These are phyloP conservation scores for Ametastegia equiseti DNA, from an alignment of 2,888 invertebrate genomes.

Conservation along the genomic window DNA sequence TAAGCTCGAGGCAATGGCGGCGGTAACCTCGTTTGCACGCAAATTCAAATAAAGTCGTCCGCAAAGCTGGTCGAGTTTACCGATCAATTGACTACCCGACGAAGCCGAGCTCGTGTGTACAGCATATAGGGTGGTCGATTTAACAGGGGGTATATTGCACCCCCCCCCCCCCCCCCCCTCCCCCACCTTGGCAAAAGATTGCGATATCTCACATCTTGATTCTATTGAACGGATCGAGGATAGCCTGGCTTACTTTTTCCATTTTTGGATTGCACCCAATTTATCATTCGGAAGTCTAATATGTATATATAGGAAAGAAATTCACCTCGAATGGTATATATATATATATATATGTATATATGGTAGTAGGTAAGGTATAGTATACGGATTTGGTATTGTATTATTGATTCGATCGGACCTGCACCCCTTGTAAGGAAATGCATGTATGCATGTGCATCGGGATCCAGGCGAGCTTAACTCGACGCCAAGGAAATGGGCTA, in stretches of 20 bases:
- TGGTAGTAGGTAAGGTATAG: no score
- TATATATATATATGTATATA: no score
- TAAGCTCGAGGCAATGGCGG: constrained; percentile 46
- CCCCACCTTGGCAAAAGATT: neutral
- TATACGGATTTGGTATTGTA: neutral
- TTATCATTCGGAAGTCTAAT: neutral
- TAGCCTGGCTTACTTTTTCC: neutral
- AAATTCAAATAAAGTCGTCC: constrained; percentile 61
- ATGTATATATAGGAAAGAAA: no score
- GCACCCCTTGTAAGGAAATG: neutral
- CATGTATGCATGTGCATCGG: constrained; percentile 5
- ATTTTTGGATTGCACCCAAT: neutral
- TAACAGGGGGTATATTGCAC: neutral
- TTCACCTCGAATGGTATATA: no score
- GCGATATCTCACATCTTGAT: neutral
- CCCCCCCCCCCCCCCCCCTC: no score
- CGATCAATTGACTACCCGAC: constrained; percentile 57
- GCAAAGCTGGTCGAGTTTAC: constrained; percentile 52
- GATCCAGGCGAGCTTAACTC: neutral
- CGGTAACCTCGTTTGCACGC: constrained; percentile 63
- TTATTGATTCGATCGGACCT: neutral
- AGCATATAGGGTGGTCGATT: constrained; percentile 25
- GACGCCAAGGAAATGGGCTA: constrained; percentile 17
- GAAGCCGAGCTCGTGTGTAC: neutral
- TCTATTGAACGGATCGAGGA: neutral